phyloP scores from a whole-genome alignment of 2,888 invertebrate species.

The Mythimna ferrago region DNA sequence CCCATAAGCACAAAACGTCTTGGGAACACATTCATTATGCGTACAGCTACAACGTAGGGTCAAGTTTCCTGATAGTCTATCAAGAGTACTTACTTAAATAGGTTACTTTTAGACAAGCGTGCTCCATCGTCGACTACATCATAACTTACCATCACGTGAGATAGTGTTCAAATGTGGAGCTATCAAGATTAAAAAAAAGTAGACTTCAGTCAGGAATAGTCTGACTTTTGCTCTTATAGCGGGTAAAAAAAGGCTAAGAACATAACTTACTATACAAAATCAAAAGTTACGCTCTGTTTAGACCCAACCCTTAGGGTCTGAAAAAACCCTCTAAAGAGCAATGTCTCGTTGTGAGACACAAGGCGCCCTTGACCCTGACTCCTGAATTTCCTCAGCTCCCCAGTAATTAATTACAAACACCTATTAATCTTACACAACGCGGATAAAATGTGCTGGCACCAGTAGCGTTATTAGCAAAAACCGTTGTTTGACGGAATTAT shows the following conservation, averaged over 20 bases:
- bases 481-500: slow-evolving; percentile 39
- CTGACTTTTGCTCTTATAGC: no score
- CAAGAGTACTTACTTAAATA: no score
- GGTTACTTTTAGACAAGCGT: no score
- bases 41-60: no score
- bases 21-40: no score
- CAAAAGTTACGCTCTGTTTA: slow-evolving; percentile 3
- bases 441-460: slow-evolving; percentile 53
- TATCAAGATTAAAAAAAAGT: no score
- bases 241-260: not conserved
- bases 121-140: no score
- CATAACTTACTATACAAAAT: not conserved
- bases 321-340: slow-evolving; percentile 51
- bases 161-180: no score
- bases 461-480: slow-evolving; percentile 46
- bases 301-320: slow-evolving; percentile 15
- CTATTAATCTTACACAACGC: slow-evolving; percentile 56
- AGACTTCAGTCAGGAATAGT: no score
- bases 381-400: not conserved
- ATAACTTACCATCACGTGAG: no score
- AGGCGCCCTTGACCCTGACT: slow-evolving; percentile 51
- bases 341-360: slow-evolving; percentile 44
- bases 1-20: no score
- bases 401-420: slow-evolving; percentile 53
- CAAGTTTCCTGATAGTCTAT: no score